Percentiles rank a stretch among this genome's conserved stretches.
These are phyloP conservation scores for Syndactyla subalaris DNA, from an alignment of 2,797 vertebrate genomes.

Conservation along the genomic window DNA sequence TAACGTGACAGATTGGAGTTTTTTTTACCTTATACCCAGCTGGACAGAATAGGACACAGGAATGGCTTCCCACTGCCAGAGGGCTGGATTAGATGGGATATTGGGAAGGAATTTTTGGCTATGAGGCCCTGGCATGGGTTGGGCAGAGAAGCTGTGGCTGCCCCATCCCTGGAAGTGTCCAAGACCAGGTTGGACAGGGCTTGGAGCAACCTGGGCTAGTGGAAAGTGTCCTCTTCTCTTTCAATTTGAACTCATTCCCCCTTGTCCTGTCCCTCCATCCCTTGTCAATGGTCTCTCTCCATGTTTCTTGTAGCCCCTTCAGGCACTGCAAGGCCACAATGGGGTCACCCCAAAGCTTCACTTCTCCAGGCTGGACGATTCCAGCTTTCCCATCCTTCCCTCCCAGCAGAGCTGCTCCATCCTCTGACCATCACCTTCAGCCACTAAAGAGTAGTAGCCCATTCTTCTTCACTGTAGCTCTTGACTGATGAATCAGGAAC, in stretches of 20 bases:
- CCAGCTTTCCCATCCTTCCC: not conserved
- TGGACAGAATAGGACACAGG: not conserved
- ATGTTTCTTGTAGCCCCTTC: not conserved
- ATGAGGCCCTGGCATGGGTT: not conserved
- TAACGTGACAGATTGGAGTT: accelerated
- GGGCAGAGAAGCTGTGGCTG: not conserved
- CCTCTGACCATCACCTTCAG: not conserved
- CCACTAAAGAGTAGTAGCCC: not conserved
- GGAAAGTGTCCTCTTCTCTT: not conserved
- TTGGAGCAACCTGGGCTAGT: not conserved
- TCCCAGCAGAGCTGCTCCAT: not conserved
- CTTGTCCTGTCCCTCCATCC: accelerated
- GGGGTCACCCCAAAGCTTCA: not conserved
- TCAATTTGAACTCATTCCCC: not conserved
- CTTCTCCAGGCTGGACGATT: too few species aligned
- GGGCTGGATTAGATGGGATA: too few species aligned
- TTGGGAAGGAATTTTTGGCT: too few species aligned
- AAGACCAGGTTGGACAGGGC: not conserved
- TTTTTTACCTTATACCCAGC: not conserved
- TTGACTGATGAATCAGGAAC: not conserved
- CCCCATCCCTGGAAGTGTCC: not conserved
- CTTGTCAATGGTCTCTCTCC: accelerated
- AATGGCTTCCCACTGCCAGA: not conserved
- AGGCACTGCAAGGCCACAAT: not conserved
- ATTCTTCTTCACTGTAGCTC: not conserved